Evolutionary conservation across 92 coral and sea anemone genomes (phyloP).

Genomic region (Porites rus): DNA sequence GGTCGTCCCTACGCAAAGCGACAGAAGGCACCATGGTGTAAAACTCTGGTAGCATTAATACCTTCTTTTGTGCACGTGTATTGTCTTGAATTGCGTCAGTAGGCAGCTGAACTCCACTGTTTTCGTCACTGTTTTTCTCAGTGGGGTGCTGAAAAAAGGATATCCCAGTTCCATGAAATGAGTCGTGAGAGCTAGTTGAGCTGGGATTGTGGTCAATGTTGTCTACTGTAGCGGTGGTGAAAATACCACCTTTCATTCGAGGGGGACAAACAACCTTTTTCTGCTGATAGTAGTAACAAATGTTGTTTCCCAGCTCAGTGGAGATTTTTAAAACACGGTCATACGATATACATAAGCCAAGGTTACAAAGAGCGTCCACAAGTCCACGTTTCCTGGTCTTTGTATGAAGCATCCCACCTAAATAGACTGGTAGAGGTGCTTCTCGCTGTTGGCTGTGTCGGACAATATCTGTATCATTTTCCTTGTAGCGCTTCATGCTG

Average conservation of each 20-base stretch:
- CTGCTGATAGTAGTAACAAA: conserved; percentile 23
- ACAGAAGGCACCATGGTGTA: conserved; percentile 43
- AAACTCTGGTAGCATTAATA: conserved; percentile 15
- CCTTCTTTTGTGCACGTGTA: conserved; percentile 6
- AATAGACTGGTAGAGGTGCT: conserved; percentile 34
- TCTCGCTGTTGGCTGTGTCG: conserved; percentile 27
- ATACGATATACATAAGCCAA: conserved; percentile 63
- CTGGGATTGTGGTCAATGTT: conserved; percentile 58
- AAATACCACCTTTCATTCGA: conserved; percentile 32
- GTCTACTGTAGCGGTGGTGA: conserved; percentile 47
- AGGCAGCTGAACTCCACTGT: conserved; percentile 11
- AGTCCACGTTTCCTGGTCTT: conserved; percentile 44
- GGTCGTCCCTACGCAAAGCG: conserved; percentile 13
- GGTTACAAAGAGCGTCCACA: conserved; percentile 30
- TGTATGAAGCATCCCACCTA: conserved; percentile 17
- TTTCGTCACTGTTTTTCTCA: background rate
- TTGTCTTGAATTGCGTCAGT: conserved; percentile 2
- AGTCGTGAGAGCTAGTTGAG: conserved; percentile 44
- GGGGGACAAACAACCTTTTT: conserved; percentile 52
- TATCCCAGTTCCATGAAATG: conserved; percentile 47
- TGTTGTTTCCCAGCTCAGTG: conserved; percentile 56
- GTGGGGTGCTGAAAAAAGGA: conserved; percentile 29
- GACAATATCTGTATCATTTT: background rate
- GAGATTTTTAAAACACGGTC: conserved; percentile 62
- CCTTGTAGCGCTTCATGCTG: conserved; percentile 14